These are phyloP conservation scores for Cetonia aurata DNA, from an alignment of 2,888 invertebrate species.

Conservation along the genomic window DNA sequence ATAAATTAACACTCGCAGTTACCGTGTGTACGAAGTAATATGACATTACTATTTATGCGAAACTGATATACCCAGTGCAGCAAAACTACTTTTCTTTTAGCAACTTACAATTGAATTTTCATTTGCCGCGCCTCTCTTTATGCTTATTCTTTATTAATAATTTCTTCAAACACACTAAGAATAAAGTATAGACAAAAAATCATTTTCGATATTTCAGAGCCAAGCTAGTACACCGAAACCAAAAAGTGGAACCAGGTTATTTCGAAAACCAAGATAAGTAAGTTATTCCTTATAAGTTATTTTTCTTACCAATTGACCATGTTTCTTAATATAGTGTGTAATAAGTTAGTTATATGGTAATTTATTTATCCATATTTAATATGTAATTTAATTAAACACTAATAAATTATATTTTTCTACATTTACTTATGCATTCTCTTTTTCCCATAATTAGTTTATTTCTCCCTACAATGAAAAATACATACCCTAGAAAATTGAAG, in stretches of 20 bases:
- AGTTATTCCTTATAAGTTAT: not conserved
- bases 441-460: not conserved
- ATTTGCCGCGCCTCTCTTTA: not conserved
- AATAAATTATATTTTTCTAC: conserved; percentile 36
- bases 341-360: not conserved
- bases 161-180: not conserved
- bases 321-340: conserved; percentile 4
- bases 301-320: conserved; percentile 1
- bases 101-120: too few species aligned
- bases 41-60: too few species aligned
- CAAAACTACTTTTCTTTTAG: too few species aligned
- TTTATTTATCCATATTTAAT: conserved; percentile 29
- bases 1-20: too few species aligned
- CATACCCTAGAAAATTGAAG: too few species aligned
- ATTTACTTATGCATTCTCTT: not conserved
- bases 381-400: not conserved
- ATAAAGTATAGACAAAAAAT: not conserved
- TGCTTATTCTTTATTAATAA: conserved; percentile 19
- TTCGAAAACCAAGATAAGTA: conserved; percentile 61
- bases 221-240: conserved; percentile 68
- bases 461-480: not conserved
- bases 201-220: conserved; percentile 62
- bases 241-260: conserved; percentile 68
- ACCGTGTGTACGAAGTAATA: too few species aligned
- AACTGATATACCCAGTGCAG: too few species aligned